These are phyloP conservation scores for Hirtodrosophila trivittata DNA, from an alignment of 2,888 invertebrate species.

Conservation along the genomic window DNA sequence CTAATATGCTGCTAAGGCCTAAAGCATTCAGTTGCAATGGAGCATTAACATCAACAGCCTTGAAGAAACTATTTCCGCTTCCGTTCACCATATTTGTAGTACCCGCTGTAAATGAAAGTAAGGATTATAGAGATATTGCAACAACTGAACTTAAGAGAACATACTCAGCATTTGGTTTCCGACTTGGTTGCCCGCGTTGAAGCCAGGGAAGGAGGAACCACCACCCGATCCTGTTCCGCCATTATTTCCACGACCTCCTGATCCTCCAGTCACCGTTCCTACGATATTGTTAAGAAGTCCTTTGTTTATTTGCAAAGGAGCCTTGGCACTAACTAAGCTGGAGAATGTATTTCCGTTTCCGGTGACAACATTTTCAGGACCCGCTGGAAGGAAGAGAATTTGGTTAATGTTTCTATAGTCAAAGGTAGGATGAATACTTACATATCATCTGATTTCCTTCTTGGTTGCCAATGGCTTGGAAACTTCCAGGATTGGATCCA, in stretches of 20 bases:
- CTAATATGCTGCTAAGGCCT: not conserved
- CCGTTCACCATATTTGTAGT: slow-evolving; percentile 20
- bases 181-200: not conserved
- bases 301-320: no score
- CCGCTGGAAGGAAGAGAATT: not conserved
- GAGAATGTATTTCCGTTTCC: slow-evolving; percentile 19
- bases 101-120: slow-evolving; percentile 5
- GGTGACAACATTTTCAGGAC: slow-evolving; percentile 1
- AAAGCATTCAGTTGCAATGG: slow-evolving; percentile 2
- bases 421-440: no score
- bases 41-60: slow-evolving; percentile 8
- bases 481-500: no score
- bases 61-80: slow-evolving; percentile 11
- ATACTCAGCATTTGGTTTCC: slow-evolving; percentile 21
- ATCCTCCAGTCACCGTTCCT: not conserved
- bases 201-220: not conserved
- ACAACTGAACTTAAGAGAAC: not conserved
- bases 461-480: no score
- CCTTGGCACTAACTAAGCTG: not conserved
- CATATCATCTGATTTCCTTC: no score
- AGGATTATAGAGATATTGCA: not conserved
- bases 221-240: not conserved
- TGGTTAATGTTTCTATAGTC: slow-evolving; percentile 3
- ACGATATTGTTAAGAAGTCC: not conserved
- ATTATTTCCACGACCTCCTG: no score